These are phyloP conservation scores for Aspidiotus destructor DNA, from an alignment of 2,888 invertebrate genomes.

Conservation along the genomic window DNA sequence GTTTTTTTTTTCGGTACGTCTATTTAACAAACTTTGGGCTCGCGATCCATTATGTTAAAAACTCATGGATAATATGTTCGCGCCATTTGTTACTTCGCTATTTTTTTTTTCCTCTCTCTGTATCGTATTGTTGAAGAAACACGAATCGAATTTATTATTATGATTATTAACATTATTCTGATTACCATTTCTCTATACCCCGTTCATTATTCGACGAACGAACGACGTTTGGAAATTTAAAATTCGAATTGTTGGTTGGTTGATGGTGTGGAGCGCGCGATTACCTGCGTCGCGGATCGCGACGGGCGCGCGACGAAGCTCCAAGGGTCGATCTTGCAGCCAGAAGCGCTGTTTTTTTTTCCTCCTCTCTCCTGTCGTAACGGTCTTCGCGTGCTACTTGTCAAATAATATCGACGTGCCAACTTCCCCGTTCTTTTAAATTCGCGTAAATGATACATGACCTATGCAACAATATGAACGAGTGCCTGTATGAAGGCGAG, in stretches of 20 bases:
- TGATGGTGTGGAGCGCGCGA: background rate
- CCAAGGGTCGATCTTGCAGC: background rate
- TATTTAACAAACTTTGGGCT: conserved; percentile 31
- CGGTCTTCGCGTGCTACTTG: conserved; percentile 32
- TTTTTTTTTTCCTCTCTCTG: conserved; percentile 25
- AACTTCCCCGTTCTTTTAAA: conserved; percentile 14
- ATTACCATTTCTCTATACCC: conserved; percentile 20
- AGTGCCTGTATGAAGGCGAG: background rate
- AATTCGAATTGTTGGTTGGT: conserved; percentile 21
- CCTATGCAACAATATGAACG: conserved; percentile 7
- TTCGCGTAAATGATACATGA: conserved; percentile 25
- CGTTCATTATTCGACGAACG: conserved; percentile 19
- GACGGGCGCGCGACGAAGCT: background rate
- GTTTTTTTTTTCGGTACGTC: conserved; percentile 14
- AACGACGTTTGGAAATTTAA: conserved; percentile 10
- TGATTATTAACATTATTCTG: conserved; percentile 25
- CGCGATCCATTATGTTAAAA: conserved; percentile 32
- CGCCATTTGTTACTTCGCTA: conserved; percentile 28
- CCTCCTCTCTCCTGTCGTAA: conserved; percentile 6
- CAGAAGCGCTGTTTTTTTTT: conserved; percentile 13
- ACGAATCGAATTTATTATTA: conserved; percentile 33
- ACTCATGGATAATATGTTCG: conserved; percentile 28
- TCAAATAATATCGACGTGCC: conserved; percentile 19
- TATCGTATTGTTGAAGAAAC: conserved; percentile 15
- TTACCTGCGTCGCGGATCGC: background rate